Evolutionary conservation across 2,888 invertebrate genomes (phyloP).

Genomic region (Eupithecia dodoneata): DNA sequence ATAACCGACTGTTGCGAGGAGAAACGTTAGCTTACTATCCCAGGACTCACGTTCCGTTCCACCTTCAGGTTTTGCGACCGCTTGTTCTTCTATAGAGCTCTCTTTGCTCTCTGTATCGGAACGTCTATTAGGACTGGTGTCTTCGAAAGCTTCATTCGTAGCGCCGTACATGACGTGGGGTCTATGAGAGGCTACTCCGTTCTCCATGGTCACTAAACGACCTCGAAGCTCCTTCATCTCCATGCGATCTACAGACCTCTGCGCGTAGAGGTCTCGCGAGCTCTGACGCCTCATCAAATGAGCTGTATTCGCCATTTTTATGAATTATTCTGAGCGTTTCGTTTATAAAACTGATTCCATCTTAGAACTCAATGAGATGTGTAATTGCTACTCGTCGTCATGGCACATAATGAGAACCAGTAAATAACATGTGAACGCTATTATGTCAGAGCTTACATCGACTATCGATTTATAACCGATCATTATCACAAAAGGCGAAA

Average conservation of each 20-base stretch:
- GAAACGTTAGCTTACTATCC: slow-evolving; percentile 96
- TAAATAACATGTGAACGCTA: slow-evolving; percentile 61
- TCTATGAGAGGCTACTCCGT: slow-evolving; percentile 80
- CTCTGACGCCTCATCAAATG: slow-evolving; percentile 95
- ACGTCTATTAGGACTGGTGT: slow-evolving; percentile 75
- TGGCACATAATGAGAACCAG: slow-evolving; percentile 72
- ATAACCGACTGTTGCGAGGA: slow-evolving; percentile 96
- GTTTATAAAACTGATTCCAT: background rate
- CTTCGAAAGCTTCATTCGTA: slow-evolving; percentile 92
- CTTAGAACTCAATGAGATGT: background rate
- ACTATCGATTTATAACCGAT: slow-evolving; percentile 54
- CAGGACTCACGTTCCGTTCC: slow-evolving; percentile 94
- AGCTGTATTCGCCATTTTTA: slow-evolving; percentile 93
- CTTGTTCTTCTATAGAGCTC: slow-evolving; percentile 86
- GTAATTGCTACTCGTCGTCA: slow-evolving; percentile 59
- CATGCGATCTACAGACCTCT: slow-evolving; percentile 92
- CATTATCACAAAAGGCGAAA: slow-evolving; percentile 52
- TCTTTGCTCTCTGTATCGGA: slow-evolving; percentile 84
- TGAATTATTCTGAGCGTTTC: slow-evolving; percentile 51
- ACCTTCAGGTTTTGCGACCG: slow-evolving; percentile 86
- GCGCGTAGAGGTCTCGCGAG: slow-evolving; percentile 92
- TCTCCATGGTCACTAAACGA: slow-evolving; percentile 89
- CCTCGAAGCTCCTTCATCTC: slow-evolving; percentile 94
- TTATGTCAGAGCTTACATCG: slow-evolving; percentile 43
- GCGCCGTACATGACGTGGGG: slow-evolving; percentile 90